A percentile compares a stretch with the other conserved stretches of the same genome.
These are phyloP conservation scores for Heliornis fulica DNA, from an alignment of 2,113 vertebrate species.

Conservation along the genomic window DNA sequence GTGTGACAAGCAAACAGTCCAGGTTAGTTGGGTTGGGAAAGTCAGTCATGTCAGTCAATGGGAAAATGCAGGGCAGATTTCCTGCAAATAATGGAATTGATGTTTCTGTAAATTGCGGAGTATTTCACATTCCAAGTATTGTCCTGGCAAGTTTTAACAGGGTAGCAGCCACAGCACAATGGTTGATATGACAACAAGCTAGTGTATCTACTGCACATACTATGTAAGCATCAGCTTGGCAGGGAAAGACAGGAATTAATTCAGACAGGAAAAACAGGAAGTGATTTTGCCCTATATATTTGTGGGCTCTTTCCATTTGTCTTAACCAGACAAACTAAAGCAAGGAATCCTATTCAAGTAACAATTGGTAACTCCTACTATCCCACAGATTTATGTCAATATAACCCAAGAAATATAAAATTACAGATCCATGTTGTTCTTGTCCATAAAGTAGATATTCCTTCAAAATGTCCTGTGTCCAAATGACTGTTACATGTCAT, in stretches of 20 bases:
- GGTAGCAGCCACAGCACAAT: neutral
- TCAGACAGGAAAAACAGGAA: neutral
- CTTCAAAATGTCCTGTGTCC: neutral
- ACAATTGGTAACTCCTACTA: neutral
- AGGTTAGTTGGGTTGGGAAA: neutral
- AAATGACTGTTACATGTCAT: neutral
- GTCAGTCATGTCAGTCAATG: neutral
- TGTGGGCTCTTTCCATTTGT: neutral
- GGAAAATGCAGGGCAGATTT: neutral
- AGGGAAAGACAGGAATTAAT: neutral
- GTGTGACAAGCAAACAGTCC: neutral
- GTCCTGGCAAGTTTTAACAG: neutral
- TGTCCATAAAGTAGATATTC: neutral
- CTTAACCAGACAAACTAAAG: slow-evolving; percentile 29
- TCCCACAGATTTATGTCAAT: neutral
- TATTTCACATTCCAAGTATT: neutral
- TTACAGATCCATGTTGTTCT: neutral
- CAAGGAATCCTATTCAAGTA: neutral
- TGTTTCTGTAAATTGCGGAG: neutral
- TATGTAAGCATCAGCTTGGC: neutral
- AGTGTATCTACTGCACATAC: neutral
- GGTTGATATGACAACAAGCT: neutral
- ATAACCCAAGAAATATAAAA: neutral
- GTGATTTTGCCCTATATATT: neutral
- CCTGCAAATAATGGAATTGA: neutral